Percentiles rank a stretch among this genome's conserved stretches.
Conservation (phyloP, 2,888 invertebrate genomes). For the Phorcus lineatus region DNA sequence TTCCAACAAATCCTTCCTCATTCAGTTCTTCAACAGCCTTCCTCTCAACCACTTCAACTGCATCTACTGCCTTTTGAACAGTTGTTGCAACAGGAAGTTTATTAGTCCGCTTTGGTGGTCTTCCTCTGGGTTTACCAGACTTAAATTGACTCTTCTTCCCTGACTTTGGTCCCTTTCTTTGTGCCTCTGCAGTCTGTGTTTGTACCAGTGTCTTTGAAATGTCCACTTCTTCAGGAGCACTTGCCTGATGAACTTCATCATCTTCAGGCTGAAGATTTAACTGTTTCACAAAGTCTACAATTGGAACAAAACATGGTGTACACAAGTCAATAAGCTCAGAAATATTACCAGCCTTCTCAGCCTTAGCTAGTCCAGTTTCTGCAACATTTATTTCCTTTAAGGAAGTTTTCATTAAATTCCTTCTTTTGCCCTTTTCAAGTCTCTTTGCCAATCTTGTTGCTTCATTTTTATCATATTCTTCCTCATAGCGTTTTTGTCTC, state of each 20-base stretch:
- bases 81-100: not conserved
- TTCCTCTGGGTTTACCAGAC: not conserved
- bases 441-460: constrained; percentile 51
- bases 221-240: not conserved
- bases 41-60: not conserved
- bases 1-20: constrained; percentile 34
- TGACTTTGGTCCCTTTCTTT: not conserved
- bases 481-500: constrained; percentile 62
- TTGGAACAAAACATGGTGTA: constrained; percentile 18
- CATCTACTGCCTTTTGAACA: not conserved
- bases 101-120: constrained; percentile 11
- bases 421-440: constrained; percentile 38
- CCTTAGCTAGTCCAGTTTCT: not conserved
- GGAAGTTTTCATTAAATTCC: not conserved
- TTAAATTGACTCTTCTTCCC: constrained; percentile 8
- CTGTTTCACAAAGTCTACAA: constrained; percentile 25
- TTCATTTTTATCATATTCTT: constrained; percentile 58
- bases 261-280: constrained; percentile 17
- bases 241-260: not conserved
- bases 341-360: not conserved
- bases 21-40: constrained; percentile 26
- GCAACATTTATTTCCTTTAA: not conserved
- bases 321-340: constrained; percentile 1
- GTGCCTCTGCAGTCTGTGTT: not conserved
- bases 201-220: not conserved